Conservation (phyloP, 2,888 invertebrate species). For the Aphrophora alni region DNA sequence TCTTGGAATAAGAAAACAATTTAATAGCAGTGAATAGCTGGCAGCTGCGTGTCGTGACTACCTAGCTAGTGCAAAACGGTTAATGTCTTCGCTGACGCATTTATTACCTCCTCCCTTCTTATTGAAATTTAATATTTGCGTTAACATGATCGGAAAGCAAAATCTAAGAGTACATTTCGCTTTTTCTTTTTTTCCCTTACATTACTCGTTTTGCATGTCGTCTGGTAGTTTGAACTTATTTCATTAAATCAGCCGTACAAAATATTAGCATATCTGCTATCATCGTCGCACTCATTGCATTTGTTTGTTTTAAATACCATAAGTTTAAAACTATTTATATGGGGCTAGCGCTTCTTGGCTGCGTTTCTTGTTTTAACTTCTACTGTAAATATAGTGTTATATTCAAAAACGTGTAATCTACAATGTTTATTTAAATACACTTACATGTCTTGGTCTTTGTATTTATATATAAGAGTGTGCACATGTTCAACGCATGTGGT, state of each 20-base stretch:
- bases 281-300: neutral
- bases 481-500: too few relatives aligned
- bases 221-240: neutral
- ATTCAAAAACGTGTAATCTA: neutral
- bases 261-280: neutral
- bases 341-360: neutral
- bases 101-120: neutral
- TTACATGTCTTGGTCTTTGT: too few relatives aligned
- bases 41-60: neutral
- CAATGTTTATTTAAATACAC: neutral
- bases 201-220: neutral
- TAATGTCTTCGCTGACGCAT: neutral
- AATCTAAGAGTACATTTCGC: neutral
- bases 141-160: neutral
- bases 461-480: too few relatives aligned
- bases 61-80: neutral
- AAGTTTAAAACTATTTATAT: neutral
- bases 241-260: neutral
- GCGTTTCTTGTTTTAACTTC: neutral
- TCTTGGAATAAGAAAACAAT: neutral
- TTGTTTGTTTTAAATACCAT: neutral
- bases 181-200: neutral
- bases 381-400: neutral
- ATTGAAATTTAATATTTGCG: slow-evolving; percentile 3
- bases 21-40: neutral